These are phyloP conservation scores for Rhopalosiphum nymphaeae DNA, from an alignment of 2,888 invertebrate species.

Conservation along the genomic window DNA sequence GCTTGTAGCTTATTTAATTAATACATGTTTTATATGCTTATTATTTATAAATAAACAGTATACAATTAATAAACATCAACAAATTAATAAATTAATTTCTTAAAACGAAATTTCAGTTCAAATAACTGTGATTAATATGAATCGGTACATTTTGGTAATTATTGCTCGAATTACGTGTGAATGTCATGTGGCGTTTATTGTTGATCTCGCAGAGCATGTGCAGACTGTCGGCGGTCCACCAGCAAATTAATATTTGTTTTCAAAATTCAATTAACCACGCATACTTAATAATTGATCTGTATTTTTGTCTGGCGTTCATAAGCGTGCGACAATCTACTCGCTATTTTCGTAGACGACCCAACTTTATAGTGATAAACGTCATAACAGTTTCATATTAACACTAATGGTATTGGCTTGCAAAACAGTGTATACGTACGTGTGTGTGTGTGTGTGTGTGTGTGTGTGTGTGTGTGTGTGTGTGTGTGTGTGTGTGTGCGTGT, in stretches of 20 bases:
- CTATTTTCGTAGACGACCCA: slow-evolving; percentile 4
- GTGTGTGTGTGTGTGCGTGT: background rate
- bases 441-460: background rate
- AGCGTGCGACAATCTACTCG: background rate
- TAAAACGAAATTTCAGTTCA: background rate
- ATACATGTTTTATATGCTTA: background rate
- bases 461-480: background rate
- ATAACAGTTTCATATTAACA: slow-evolving; percentile 17
- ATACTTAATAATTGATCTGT: slow-evolving; percentile 4
- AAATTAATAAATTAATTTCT: background rate
- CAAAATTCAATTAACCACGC: background rate
- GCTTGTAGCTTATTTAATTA: background rate
- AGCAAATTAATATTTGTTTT: slow-evolving; percentile 38
- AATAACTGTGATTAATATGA: background rate
- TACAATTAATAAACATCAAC: background rate
- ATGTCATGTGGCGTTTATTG: background rate
- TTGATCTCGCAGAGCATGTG: background rate
- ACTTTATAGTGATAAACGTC: slow-evolving; percentile 12
- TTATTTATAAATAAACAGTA: background rate
- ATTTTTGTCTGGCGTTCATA: slow-evolving; percentile 20
- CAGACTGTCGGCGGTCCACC: background rate
- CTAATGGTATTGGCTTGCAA: slow-evolving; percentile 18
- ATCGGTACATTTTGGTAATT: background rate
- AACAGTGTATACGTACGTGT: background rate
- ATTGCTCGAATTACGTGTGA: background rate